Evolutionary conservation across 2,113 vertebrate genomes (phyloP), one percentile per base, ranked within the genome.

Genomic region (Machaerirhynchus nigripectus): DNA sequence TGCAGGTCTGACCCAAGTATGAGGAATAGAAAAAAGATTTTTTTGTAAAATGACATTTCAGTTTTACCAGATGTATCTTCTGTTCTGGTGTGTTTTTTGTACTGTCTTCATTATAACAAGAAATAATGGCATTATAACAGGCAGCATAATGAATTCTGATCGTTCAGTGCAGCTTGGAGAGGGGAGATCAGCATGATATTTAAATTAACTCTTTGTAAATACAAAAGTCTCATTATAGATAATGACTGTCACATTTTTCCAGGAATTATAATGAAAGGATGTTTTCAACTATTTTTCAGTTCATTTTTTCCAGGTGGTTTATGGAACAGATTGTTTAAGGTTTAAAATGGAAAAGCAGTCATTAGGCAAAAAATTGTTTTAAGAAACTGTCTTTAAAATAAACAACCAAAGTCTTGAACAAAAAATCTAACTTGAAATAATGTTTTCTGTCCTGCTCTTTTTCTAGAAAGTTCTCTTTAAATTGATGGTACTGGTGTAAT

Each of bases 201-300:
- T 90, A 93, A 88, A 89, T 84, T 40, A 89, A 61, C 63, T 61
- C 40, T 64, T 81, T 59, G 35, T 75, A 92, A 88, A 89, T 92
- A 81, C 2, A 10, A 12, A 91, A 91, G 35, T 89, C 61, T 80
- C 33, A 1, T 89, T 63, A 71, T 23, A 64, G 52, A 31, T 89
- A 85, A 82, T 73, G 56, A 47, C 55, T 79, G 35, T 84, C 77
- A 68, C 20, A 55, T 84, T 95, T 96, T 94, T 82, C 87, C 61
- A 91, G 69, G 53, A 93, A 90, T 90, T 73, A 61, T 39, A 80
- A 81, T 84, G 55, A 85, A 94, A 85, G 33, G 53, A 96, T 76
- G 35, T 68, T 96, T 95, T 89, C 42, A 75, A 1, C 56, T 78
- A 7, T 73, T 84, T 88, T 76, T 92, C 53, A 70, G 47, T 33